Base-by-base conservation (phyloP, 2,888 invertebrate species). In the Andrena trimmerana region DNA sequence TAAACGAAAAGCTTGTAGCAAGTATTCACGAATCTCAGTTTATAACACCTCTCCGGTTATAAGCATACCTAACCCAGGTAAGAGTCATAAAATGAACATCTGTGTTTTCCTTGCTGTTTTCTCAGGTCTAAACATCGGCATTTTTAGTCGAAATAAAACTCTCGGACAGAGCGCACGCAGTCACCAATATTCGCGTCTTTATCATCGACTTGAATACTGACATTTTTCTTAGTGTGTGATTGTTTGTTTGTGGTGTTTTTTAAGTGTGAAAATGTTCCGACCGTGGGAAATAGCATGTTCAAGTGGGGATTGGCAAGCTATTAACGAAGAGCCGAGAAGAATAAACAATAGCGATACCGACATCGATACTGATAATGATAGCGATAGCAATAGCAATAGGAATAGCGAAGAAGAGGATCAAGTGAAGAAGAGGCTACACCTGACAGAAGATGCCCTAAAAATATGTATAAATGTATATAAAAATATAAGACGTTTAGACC, bases 401-500 rank as follows among this genome's bases (percentile, higher is more conserved):
- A 8, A 52, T 8, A 52, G n/a, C 52, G 52, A 52, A 0, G 52
- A 52, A 52, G 7, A 52, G 20, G 20, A 7, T 52, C n/a, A 20
- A 20, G 52, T 6, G 20, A 52, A 20, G 52, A 20, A 20, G 20
- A 20, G 52, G 52, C 52, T 20, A 52, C 20, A 52, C 20, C 52
- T 52, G 52, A 52, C 52, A 52, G 52, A 20, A 52, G 52, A 52
- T 42, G 13, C 13, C 52, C n/a, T 52, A 52, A 52, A 52, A 52
- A 52, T 20, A 0, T 52, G 52, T 20, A 52, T 52, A 20, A 52
- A 20, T 20, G 52, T 52, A 20, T 20, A 52, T 7, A 52, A 52
- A 52, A 52, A 52, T 20, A 20, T n/a, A 52, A 52, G 20, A 52
- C 8, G 52, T 20, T 7, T 52, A 20, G 52, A 52, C 52, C 6